A percentile compares a stretch with the other conserved stretches of the same genome.
These are phyloP conservation scores for Chlorops oryzae DNA, from an alignment of 1,140 invertebrate genomes.

Conservation along the genomic window DNA sequence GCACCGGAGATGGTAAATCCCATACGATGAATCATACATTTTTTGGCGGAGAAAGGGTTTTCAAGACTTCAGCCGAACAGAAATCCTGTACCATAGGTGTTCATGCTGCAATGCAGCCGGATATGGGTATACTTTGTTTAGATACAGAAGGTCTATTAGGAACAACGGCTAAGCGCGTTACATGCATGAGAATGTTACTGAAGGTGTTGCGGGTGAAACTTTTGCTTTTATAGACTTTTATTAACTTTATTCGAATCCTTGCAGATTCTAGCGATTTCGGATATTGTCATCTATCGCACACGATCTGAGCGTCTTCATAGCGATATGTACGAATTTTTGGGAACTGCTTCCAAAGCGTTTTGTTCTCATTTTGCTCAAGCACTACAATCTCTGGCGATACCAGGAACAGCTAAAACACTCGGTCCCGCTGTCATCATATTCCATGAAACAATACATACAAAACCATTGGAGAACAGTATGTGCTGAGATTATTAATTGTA, in stretches of 20 bases:
- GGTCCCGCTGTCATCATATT: constrained; percentile 74
- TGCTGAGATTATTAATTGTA: constrained; percentile 2
- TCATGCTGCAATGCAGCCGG: constrained; percentile 69
- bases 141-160: constrained; percentile 69
- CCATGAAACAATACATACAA: constrained; percentile 73
- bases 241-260: not conserved
- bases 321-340: constrained; percentile 76
- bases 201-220: constrained; percentile 51
- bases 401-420: constrained; percentile 51
- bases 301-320: constrained; percentile 68
- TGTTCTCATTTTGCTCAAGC: constrained; percentile 66
- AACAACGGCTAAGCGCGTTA: constrained; percentile 61
- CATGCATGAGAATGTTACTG: constrained; percentile 66
- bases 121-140: constrained; percentile 62
- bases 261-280: constrained; percentile 68
- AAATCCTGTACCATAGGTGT: constrained; percentile 73
- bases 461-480: constrained; percentile 33
- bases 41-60: constrained; percentile 68
- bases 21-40: constrained; percentile 76
- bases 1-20: constrained; percentile 82
- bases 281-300: constrained; percentile 76
- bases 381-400: constrained; percentile 52
- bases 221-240: constrained; percentile 2
- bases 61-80: constrained; percentile 66
- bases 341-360: constrained; percentile 70